These are phyloP conservation scores for Oeneis ivallda DNA, from an alignment of 2,888 invertebrate species.

Conservation along the genomic window DNA sequence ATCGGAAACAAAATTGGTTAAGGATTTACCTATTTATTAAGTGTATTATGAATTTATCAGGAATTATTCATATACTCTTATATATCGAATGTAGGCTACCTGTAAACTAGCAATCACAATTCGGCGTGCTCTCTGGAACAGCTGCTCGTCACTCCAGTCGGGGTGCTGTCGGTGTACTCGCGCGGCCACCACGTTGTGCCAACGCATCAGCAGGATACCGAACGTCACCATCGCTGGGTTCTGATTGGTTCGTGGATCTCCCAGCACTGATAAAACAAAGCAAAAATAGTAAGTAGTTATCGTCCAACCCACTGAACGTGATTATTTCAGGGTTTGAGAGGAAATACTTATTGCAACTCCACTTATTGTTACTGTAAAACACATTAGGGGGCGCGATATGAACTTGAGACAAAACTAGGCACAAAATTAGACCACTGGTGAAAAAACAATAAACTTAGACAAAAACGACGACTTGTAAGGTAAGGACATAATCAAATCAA, in stretches of 20 bases:
- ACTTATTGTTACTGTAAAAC: too few species aligned
- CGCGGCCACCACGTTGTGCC: conserved; percentile 96
- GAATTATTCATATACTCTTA: too few species aligned
- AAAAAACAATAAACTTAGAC: not conserved
- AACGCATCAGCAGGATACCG: conserved; percentile 95
- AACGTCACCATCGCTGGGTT: conserved; percentile 97
- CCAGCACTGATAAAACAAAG: conserved; percentile 85
- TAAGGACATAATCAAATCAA: too few species aligned
- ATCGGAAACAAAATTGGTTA: too few species aligned
- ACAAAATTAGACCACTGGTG: not conserved
- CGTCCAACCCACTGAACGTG: not conserved
- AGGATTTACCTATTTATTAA: too few species aligned
- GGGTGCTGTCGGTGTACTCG: conserved; percentile 90
- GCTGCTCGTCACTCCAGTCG: conserved; percentile 95
- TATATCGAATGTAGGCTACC: conserved; percentile 77
- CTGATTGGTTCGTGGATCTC: conserved; percentile 98
- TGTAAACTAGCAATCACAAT: conserved; percentile 96
- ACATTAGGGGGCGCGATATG: too few species aligned
- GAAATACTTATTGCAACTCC: too few species aligned
- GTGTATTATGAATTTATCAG: too few species aligned
- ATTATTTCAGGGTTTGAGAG: not conserved
- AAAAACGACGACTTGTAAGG: not conserved
- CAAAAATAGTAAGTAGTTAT: not conserved
- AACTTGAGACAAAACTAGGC: not conserved
- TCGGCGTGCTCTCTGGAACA: conserved; percentile 94